Evolutionary conservation across 2,888 invertebrate genomes (phyloP), one percentile per base, ranked within the genome.

Genomic region (Lobophora halterata): DNA sequence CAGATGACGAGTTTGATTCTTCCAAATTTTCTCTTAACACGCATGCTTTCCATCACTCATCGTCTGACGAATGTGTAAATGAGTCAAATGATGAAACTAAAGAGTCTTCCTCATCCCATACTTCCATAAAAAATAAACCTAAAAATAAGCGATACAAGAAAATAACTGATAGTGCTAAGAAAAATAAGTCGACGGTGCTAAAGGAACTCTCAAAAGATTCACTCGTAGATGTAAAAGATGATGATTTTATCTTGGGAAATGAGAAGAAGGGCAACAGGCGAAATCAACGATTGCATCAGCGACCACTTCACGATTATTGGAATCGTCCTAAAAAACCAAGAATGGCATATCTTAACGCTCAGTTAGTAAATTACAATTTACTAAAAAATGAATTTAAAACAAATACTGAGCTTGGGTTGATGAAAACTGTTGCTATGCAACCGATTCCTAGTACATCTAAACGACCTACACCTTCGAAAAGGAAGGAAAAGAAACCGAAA

Each of bases 351-450:
- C 77, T 97, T 14, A 97, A 97, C 69, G 97, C 97, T 0, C 75
- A 55, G 96, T 96, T 12, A 96, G 96, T 43, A 86, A 96, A 97
- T 1, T 96, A 96, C 71, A 96, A 96, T 65, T 88, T 97, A 11
- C 96, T 96, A 65, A 96, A 96, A 76, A 96, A 96, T 68, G 96
- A 96, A 79, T 92, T 93, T 30, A 88, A 93, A 29, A 92, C 92
- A 1, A 93, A 92, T 43, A 90, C 93, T 64, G 90, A 91, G 60
- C 58, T 91, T 45, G 91, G 91, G 0, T 64, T 88, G 21, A 85
- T 88, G 80, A 86, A 77, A 67, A 88, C 87, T 10, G 55, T 86
- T 25, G 83, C 87, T 20, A 67, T 83, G 43, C 88, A 86, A 56
- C 50, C 71, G 6, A 67, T 87, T 30, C 88, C 89, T 18, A 88